Evolutionary conservation across 1,140 invertebrate genomes (phyloP), one percentile per base, ranked within the genome.

Genomic region (Diabrotica virgifera): DNA sequence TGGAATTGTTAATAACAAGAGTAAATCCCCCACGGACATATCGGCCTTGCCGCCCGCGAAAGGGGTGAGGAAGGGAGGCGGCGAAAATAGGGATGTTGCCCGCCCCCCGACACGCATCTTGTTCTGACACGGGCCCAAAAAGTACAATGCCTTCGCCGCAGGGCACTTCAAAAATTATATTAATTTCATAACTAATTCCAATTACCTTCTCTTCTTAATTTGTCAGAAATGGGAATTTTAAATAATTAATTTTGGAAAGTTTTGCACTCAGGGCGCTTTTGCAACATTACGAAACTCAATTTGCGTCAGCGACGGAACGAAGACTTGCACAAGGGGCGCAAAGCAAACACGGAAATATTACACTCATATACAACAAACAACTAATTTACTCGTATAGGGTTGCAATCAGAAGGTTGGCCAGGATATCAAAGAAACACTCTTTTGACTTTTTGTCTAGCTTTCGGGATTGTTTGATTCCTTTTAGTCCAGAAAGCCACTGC

Each of bases 91-190:
- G 24, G 59, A 36, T 59, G 57, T 63, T 53, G 46, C 12, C 14
- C 35, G 61, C 61, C 54, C 61, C 54, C 5, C 57, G 38, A 37
- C 54, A 56, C 66, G 55, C 63, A 68, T 68, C 66, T 68, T 68
- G 66, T 68, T 68, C 66, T 68, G 66, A 68, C 66, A 64, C 62
- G 24, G 62, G 63, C 51, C 58, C 24, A 64, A 68, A 68, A 68
- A 68, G 59, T 68, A 62, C 52, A 38, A 61, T 13, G 56, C 36
- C 36, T 40, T 62, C 36, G 50, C 66, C 53, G 12, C n/a, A 36
- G 52, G 66, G 58, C 58, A 59, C 13, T 64, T 62, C 66, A 64
- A 68, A 68, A 68, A 68, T 68, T 58, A 64, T 64, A 40, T 64
- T 68, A 64, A 68, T 68, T 68, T 68, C 55, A 6, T 62, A 62